Base-by-base conservation (phyloP, 2,888 invertebrate species). In the Lampropteryx suffumata region DNA sequence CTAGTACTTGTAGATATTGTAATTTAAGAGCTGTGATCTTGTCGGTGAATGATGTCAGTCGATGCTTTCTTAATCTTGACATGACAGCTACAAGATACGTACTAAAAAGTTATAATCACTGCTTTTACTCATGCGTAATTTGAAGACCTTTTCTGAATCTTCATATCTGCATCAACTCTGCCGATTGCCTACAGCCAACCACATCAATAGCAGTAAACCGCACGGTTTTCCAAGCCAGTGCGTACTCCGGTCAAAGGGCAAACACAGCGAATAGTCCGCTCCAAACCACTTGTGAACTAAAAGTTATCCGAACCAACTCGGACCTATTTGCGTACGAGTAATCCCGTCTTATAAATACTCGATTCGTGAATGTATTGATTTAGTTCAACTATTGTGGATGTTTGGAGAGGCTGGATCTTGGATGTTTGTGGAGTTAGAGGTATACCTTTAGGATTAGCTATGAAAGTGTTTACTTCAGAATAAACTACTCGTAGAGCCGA, bases 321-420 rank as follows among this genome's bases (percentile, higher is more conserved):
- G 53, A 71, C 74, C 73, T 81, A 79, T 80, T 81, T 80, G 78
- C 76, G 79, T 75, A 67, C 65, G 57, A 55, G 60, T 59, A 61
- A 61, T 55, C 59, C 57, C 50, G 47, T 55, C 55, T 54, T 51
- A 59, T 56, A 57, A 54, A 51, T 55, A 50, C 61, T 36, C 33
- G 40, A 33, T 55, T 48, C 53, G 49, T 57, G 50, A 50, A 55
- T 45, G 49, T 59, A 59, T 59, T 55, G 59, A 58, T 63, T 63
- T 58, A 57, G 59, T 55, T 57, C 45, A 33, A 32, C 53, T 55
- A 49, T 56, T 58, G 48, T 46, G 40, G 53, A 48, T 55, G 46
- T 50, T 55, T 30, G 42, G 24, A 45, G 47, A 50, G 29, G 32
- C 32, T 27, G 33, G 14, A 6, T 13, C 12, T 2, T 28, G 26